Percentiles rank a stretch among this genome's conserved stretches.
These are phyloP conservation scores for Oligia strigilis DNA, from an alignment of 2,888 invertebrate species.

Conservation along the genomic window DNA sequence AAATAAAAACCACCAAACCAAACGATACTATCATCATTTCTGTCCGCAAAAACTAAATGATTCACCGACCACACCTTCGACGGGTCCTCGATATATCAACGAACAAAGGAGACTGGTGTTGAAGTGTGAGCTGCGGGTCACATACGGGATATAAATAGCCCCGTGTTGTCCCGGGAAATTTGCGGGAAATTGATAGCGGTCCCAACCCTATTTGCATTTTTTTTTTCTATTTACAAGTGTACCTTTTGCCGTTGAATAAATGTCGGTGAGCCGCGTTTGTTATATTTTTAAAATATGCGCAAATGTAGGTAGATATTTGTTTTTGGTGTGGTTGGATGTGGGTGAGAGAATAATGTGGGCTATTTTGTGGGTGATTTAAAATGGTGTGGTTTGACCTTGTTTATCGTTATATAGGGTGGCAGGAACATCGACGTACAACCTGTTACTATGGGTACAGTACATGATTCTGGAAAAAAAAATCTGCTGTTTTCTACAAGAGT, in stretches of 20 bases:
- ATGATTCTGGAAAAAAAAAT: no score
- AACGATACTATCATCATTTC: conserved; percentile 47
- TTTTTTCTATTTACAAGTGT: conserved; percentile 75
- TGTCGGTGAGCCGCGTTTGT: conserved; percentile 56
- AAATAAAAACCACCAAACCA: conserved; percentile 12
- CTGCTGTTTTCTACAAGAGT: not conserved
- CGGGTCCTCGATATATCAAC: conserved; percentile 75
- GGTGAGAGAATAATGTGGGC: conserved; percentile 34
- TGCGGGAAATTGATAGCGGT: conserved; percentile 78
- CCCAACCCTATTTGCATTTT: conserved; percentile 73
- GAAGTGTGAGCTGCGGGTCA: conserved; percentile 81
- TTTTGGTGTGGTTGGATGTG: conserved; percentile 26
- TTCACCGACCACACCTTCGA: conserved; percentile 76
- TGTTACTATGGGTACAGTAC: not conserved
- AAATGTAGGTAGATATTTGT: conserved; percentile 34
- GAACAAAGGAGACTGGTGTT: conserved; percentile 75
- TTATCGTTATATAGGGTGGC: not conserved
- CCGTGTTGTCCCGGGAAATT: conserved; percentile 69
- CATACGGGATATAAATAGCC: conserved; percentile 76
- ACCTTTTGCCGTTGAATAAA: conserved; percentile 66
- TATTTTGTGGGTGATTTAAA: conserved; percentile 26
- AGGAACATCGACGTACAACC: no score
- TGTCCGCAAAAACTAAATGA: conserved; percentile 68
- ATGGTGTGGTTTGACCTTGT: not conserved
- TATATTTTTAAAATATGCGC: conserved; percentile 59